These are phyloP conservation scores for Panopea generosa DNA, from an alignment of 2,888 invertebrate genomes.

Conservation along the genomic window DNA sequence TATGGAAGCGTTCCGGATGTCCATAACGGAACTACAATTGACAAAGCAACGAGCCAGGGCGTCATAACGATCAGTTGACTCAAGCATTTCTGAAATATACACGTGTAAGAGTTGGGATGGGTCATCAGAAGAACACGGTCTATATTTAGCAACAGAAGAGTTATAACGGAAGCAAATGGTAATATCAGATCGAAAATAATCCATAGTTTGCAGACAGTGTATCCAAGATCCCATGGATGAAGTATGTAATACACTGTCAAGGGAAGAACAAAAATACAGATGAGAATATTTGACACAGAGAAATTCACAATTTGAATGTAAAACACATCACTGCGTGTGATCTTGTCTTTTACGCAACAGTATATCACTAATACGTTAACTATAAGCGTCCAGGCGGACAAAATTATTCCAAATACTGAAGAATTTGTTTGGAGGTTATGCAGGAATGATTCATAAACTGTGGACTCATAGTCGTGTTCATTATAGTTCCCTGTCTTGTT, in stretches of 20 bases:
- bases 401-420: slow-evolving; percentile 33
- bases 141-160: slow-evolving; percentile 38
- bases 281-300: slow-evolving; percentile 35
- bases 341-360: slow-evolving; percentile 19
- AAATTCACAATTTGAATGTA: slow-evolving; percentile 55
- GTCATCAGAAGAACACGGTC: slow-evolving; percentile 45
- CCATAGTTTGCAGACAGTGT: slow-evolving; percentile 43
- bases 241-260: slow-evolving; percentile 53
- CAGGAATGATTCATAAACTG: not conserved
- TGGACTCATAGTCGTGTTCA: no score
- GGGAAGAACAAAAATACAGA: slow-evolving; percentile 48
- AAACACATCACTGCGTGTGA: slow-evolving; percentile 20
- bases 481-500: no score
- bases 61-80: slow-evolving; percentile 31
- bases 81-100: slow-evolving; percentile 46
- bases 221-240: slow-evolving; percentile 51
- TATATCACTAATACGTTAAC: slow-evolving; percentile 35
- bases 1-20: slow-evolving; percentile 48
- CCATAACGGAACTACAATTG: slow-evolving; percentile 57
- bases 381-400: slow-evolving; percentile 33
- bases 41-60: slow-evolving; percentile 48
- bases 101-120: slow-evolving; percentile 28
- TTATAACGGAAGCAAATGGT: slow-evolving; percentile 49
- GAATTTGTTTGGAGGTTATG: slow-evolving; percentile 1
- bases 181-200: slow-evolving; percentile 44